Evolutionary conservation across 2,113 vertebrate species (phyloP).

Genomic region (Pluvialis apricaria): DNA sequence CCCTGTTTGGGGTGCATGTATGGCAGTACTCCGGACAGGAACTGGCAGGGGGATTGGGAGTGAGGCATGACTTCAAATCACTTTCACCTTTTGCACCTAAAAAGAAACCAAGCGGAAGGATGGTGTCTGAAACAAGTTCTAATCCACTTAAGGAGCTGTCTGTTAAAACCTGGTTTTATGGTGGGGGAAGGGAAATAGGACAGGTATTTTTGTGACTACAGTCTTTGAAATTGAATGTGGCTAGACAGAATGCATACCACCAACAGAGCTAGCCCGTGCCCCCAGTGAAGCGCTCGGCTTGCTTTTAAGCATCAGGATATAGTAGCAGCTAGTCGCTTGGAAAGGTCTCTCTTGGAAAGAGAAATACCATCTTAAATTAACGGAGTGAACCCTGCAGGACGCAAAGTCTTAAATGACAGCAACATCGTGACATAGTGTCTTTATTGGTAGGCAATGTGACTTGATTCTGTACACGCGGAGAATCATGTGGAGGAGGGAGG

Average conservation of each 20-base stretch:
- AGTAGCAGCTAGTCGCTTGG: background rate
- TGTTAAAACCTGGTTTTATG: background rate
- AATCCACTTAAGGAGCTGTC: background rate
- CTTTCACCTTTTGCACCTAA: background rate
- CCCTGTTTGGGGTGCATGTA: background rate
- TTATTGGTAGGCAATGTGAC: background rate
- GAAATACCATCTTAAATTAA: background rate
- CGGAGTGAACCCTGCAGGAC: background rate
- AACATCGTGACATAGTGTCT: background rate
- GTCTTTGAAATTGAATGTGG: background rate
- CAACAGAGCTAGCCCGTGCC: background rate
- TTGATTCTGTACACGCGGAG: background rate
- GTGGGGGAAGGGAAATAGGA: background rate
- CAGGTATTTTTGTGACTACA: background rate
- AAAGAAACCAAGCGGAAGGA: background rate
- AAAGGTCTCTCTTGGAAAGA: background rate
- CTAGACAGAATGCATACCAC: background rate
- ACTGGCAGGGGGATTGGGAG: background rate
- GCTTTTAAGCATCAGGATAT: background rate
- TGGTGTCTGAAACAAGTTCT: background rate
- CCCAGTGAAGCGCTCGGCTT: background rate
- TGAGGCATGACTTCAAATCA: background rate
- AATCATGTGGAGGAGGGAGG: background rate
- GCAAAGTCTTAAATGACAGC: background rate
- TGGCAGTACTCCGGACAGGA: background rate